Evolutionary conservation across 2,888 invertebrate species (phyloP).

Genomic region (Acronicta alni): DNA sequence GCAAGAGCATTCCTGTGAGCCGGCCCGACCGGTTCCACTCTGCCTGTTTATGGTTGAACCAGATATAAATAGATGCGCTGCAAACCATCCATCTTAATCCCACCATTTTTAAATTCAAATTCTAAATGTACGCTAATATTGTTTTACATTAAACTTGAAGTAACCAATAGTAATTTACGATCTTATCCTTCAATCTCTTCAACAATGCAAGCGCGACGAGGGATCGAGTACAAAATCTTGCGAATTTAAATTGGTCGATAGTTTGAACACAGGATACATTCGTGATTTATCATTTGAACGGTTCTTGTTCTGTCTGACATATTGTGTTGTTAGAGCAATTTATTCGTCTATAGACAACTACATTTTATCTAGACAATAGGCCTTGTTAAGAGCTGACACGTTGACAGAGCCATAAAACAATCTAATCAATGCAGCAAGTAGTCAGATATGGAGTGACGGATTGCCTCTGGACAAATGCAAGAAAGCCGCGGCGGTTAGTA

Average conservation of each 20-base stretch:
- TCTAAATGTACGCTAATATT: slow-evolving; percentile 46
- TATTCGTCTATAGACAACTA: slow-evolving; percentile 64
- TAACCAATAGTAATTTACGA: slow-evolving; percentile 17
- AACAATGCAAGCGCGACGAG: slow-evolving; percentile 17
- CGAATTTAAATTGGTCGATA: slow-evolving; percentile 54
- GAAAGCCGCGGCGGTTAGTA: slow-evolving; percentile 64
- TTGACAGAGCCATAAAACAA: slow-evolving; percentile 73
- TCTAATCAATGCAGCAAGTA: slow-evolving; percentile 73
- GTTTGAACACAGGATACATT: slow-evolving; percentile 59
- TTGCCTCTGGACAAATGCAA: slow-evolving; percentile 65
- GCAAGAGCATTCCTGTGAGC: slow-evolving; percentile 82
- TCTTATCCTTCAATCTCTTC: slow-evolving; percentile 15
- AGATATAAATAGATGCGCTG: slow-evolving; percentile 87
- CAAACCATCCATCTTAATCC: slow-evolving; percentile 82
- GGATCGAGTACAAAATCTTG: slow-evolving; percentile 46
- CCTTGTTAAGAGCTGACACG: slow-evolving; percentile 71
- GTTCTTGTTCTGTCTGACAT: slow-evolving; percentile 64
- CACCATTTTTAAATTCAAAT: slow-evolving; percentile 74
- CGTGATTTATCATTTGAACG: slow-evolving; percentile 65
- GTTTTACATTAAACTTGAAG: slow-evolving; percentile 15
- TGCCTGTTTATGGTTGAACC: slow-evolving; percentile 84
- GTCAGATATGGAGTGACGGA: slow-evolving; percentile 73
- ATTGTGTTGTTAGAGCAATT: slow-evolving; percentile 66
- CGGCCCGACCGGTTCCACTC: slow-evolving; percentile 83
- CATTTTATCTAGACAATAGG: slow-evolving; percentile 71